phyloP scores from a whole-genome alignment of 2,113 vertebrate species.

The Centropristis striata region DNA sequence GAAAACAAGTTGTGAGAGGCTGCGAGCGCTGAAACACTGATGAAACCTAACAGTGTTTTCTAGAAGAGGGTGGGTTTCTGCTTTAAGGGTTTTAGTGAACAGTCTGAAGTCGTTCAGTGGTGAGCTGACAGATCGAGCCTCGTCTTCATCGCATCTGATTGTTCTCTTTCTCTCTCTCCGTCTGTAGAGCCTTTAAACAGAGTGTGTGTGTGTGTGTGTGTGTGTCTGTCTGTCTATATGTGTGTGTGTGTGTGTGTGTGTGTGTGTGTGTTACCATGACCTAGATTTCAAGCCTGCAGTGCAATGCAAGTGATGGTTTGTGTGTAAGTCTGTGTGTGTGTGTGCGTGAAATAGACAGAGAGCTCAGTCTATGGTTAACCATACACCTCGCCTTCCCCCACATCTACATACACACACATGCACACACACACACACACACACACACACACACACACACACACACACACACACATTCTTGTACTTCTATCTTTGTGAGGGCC shows the following conservation, averaged over 20 bases:
- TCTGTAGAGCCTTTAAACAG: conserved; percentile 27
- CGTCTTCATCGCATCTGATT: conserved; percentile 65
- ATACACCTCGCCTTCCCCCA: conserved; percentile 46
- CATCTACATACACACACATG: conserved; percentile 27
- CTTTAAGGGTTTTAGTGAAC: conserved; percentile 1
- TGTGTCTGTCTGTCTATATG: conserved; percentile 25
- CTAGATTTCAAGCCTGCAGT: conserved; percentile 71
- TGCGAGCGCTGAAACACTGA: conserved; percentile 12
- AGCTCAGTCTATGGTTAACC: conserved; percentile 69
- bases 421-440: conserved; percentile 6
- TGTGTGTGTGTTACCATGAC: conserved; percentile 58
- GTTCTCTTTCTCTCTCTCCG: conserved; percentile 45
- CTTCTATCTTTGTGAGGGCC: too few species aligned
- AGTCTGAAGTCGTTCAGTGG: conserved; percentile 40
- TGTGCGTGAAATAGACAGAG: conserved; percentile 33
- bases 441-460: conserved; percentile 28
- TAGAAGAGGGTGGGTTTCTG: background rate
- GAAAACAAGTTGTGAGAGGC: background rate
- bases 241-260: conserved; percentile 17
- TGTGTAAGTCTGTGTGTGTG: conserved; percentile 19
- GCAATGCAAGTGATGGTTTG: conserved; percentile 56
- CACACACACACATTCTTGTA: too few species aligned
- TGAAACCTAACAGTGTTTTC: conserved; percentile 19
- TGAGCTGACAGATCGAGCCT: conserved; percentile 52
- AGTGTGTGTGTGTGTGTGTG: conserved; percentile 20